Base-by-base conservation (phyloP, 2,888 invertebrate genomes). In the Stramonita haemastoma region DNA sequence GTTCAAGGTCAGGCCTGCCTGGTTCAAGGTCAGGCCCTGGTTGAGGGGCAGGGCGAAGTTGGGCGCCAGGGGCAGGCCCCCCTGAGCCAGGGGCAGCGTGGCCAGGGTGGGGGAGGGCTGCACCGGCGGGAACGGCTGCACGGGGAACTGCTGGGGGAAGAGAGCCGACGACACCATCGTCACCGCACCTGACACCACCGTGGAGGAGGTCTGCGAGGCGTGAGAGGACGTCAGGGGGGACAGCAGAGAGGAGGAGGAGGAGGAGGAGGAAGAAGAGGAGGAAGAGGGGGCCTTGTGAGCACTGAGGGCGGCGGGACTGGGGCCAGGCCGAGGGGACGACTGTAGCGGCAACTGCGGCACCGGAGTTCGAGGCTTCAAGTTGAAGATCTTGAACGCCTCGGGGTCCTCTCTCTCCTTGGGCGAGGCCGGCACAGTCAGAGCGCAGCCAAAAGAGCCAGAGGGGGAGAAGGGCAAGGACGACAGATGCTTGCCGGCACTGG, bases 381-480 rank as follows among this genome's bases (percentile, higher is more conserved):
- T 94, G 87, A 94, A 94, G 57, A 94, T 94, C 85, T 94, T 93
- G 89, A 93, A 94, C 26, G 94, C 92, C 85, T 94, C 94, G 26
- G 93, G 93, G 84, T 93, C 92, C 0, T 92, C 89, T 34, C 92
- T 92, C 32, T 92, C 93, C 26, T 86, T 88, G 83, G 91, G 91
- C 0, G 77, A 83, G 19, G 77, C 77, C 34, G 11, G 89, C 17
- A 46, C n/a, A 79, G 90, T 92, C 11, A 92, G 81, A 26, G 81
- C 66, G 81, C 86, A 46, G 79, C 32, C 2, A 56, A 46, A 46
- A 8, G 46, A 46, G 46, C 46, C 46, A 5, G 46, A 5, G 46
- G 22, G 29, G 86, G 56, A 86, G 83, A 85, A 85, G 60, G 86
- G 86, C 86, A 86, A 22, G 34, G 86, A 32, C 8, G 86, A 19